Evolutionary conservation across 2,113 vertebrate species (phyloP).

Genomic region (Hippocampus mohnikei): DNA sequence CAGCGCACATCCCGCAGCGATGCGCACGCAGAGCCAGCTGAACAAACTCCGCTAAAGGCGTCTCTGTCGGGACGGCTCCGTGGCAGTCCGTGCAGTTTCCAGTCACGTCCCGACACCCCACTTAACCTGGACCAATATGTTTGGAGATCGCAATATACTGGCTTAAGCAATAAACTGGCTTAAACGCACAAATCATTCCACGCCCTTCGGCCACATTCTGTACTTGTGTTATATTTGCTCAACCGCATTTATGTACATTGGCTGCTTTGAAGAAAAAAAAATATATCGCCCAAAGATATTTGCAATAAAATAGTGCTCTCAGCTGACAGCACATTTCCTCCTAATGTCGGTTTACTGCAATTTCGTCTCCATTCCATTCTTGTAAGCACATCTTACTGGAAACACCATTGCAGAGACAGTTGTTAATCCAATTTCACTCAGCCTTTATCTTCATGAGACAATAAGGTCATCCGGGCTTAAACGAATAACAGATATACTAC

Average conservation of each 20-base stretch:
- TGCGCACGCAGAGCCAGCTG: conserved; percentile 50
- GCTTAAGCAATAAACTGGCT: not conserved
- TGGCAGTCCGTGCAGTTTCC: conserved; percentile 16
- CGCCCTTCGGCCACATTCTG: not conserved
- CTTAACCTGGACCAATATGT: conserved; percentile 13
- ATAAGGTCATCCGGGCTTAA: conserved; percentile 46
- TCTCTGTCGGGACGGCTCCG: conserved; percentile 25
- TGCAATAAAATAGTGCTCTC: conserved; percentile 24
- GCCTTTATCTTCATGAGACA: conserved; percentile 37
- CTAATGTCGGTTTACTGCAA: conserved; percentile 12
- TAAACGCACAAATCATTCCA: conserved; percentile 22
- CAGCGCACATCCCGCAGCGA: conserved; percentile 56
- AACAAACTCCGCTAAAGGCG: conserved; percentile 48
- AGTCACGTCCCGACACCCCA: not conserved
- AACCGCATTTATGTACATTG: conserved; percentile 6
- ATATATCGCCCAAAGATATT: not conserved
- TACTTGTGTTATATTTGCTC: not conserved
- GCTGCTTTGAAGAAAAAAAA: conserved; percentile 19
- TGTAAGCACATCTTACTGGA: conserved; percentile 26
- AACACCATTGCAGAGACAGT: conserved; percentile 29
- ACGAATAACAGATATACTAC: conserved; percentile 9
- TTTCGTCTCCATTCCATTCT: conserved; percentile 17
- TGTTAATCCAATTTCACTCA: conserved; percentile 56
- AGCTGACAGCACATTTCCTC: conserved; percentile 33
- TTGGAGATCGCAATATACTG: not conserved